phyloP scores from a whole-genome alignment of 2,888 invertebrate genomes.

The Thereva nobilitata region DNA sequence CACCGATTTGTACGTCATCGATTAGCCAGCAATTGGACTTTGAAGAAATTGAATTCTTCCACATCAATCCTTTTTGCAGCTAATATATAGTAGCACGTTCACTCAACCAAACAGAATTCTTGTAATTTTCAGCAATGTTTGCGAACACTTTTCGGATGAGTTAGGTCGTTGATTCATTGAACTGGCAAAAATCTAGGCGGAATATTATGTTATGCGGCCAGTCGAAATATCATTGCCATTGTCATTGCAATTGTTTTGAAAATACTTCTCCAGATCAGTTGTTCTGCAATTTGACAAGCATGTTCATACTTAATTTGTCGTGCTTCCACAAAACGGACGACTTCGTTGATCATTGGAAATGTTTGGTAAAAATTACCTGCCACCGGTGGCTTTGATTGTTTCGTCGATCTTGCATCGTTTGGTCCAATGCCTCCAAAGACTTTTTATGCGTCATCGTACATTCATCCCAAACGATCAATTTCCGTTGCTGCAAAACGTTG shows the following conservation, averaged over 20 bases:
- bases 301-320: constrained; percentile 32
- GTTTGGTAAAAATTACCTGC: constrained; percentile 49
- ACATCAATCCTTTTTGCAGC: too few species aligned
- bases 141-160: constrained; percentile 47
- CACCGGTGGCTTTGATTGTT: constrained; percentile 42
- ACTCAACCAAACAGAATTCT: constrained; percentile 41
- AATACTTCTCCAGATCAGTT: too few species aligned
- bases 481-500: too few species aligned
- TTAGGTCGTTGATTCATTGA: constrained; percentile 41
- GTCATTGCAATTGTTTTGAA: constrained; percentile 37
- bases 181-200: constrained; percentile 43
- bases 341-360: constrained; percentile 45
- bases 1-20: too few species aligned
- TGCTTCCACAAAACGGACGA: constrained; percentile 37
- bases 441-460: too few species aligned
- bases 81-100: constrained; percentile 40
- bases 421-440: too few species aligned
- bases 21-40: too few species aligned
- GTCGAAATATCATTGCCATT: constrained; percentile 43
- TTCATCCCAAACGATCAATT: too few species aligned
- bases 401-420: too few species aligned
- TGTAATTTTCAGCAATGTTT: constrained; percentile 45
- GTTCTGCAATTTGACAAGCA: too few species aligned
- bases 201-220: constrained; percentile 45
- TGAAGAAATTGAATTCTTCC: constrained; percentile 34